Evolutionary conservation across 2,113 vertebrate genomes (phyloP).

Genomic region (Sporophila hypoxantha): DNA sequence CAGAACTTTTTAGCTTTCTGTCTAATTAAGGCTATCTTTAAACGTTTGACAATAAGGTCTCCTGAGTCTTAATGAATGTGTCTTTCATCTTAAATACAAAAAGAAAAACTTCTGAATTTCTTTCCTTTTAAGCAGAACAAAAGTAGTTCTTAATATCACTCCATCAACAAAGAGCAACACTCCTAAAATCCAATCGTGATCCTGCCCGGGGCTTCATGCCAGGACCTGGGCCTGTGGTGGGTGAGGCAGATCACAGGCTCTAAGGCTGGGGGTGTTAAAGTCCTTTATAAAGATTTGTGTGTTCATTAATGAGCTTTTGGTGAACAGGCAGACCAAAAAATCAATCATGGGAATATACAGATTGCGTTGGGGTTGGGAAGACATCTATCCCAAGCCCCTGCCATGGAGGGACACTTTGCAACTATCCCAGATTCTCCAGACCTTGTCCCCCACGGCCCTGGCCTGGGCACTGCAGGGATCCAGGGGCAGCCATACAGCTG

Average conservation of each 20-base stretch:
- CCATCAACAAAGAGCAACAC: no score
- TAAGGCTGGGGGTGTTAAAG: not conserved
- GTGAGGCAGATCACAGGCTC: not conserved
- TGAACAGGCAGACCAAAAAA: not conserved
- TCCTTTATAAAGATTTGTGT: not conserved
- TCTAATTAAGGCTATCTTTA: no score
- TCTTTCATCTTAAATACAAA: no score
- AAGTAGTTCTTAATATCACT: no score
- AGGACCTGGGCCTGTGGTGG: not conserved
- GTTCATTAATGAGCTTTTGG: not conserved
- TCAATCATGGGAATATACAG: not conserved
- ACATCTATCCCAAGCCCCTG: rapidly evolving
- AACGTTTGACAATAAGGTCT: no score
- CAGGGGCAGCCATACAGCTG: not conserved
- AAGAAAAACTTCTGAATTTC: no score
- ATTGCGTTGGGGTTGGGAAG: not conserved
- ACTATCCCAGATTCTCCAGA: rapidly evolving
- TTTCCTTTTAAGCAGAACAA: no score
- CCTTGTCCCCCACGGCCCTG: rapidly evolving
- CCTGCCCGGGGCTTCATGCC: not conserved
- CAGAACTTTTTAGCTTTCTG: no score
- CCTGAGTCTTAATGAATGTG: no score
- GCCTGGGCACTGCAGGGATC: not conserved
- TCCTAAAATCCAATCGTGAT: rapidly evolving
- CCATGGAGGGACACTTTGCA: not conserved